Percentiles rank a stretch among this genome's conserved stretches.
Conservation (phyloP, 2,888 invertebrate genomes). For the Gari tellinella region DNA sequence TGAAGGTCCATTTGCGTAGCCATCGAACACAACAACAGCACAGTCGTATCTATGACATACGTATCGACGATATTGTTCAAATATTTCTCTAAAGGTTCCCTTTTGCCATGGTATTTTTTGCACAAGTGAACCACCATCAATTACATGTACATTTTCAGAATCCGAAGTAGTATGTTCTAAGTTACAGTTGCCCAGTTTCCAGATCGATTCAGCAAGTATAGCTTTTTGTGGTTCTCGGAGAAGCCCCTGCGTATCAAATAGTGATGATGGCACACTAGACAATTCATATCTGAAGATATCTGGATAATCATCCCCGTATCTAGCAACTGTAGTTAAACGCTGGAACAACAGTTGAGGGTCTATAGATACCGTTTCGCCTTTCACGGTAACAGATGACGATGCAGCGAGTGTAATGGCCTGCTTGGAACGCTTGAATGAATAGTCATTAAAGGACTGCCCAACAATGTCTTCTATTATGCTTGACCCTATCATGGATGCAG, state of each 20-base stretch:
- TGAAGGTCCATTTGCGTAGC: constrained; percentile 3
- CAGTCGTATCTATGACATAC: no score
- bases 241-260: constrained; percentile 21
- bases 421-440: no score
- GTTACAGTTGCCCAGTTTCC: constrained; percentile 23
- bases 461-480: background rate
- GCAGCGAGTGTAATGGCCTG: no score
- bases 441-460: no score
- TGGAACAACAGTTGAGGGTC: no score
- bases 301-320: constrained; percentile 13
- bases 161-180: no score
- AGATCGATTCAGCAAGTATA: constrained; percentile 53
- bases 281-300: constrained; percentile 21
- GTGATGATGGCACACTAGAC: constrained; percentile 23
- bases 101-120: constrained; percentile 47
- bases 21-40: no score
- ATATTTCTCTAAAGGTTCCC: constrained; percentile 37
- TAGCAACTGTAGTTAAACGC: constrained; percentile 8
- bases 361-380: no score
- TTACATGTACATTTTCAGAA: no score
- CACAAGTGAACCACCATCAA: constrained; percentile 50
- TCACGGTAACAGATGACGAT: no score
- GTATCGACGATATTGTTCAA: constrained; percentile 11
- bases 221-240: constrained; percentile 51
- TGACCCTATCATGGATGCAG: constrained; percentile 5